phyloP scores from a whole-genome alignment of 1,140 invertebrate genomes.

The Philotrypesis tridentata region DNA sequence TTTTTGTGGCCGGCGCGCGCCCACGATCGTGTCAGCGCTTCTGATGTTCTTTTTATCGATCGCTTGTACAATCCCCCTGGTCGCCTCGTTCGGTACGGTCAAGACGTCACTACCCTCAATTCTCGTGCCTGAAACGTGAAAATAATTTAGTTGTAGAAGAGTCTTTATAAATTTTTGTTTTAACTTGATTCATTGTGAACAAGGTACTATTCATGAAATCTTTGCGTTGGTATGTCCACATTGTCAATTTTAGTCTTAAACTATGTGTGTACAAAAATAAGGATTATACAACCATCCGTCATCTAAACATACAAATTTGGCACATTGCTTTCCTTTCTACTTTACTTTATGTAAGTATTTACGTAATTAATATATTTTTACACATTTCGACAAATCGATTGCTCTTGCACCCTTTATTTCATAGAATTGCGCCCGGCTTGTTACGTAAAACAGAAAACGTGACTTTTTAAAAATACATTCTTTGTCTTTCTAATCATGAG shows the following conservation, averaged over 20 bases:
- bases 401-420: not conserved
- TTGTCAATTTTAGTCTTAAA: not conserved
- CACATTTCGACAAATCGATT: not conserved
- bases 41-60: conserved; percentile 11
- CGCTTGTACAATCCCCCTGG: conserved; percentile 49
- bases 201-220: no score
- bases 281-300: conserved; percentile 5
- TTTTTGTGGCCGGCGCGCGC: not conserved
- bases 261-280: not conserved
- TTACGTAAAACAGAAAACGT: not conserved
- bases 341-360: conserved; percentile 29
- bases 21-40: not conserved
- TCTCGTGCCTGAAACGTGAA: conserved; percentile 57
- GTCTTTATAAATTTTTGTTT: no score
- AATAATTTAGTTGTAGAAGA: not conserved
- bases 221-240: not conserved
- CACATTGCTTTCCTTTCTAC: conserved; percentile 5
- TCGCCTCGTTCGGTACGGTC: conserved; percentile 51
- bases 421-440: not conserved
- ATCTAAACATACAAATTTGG: conserved; percentile 9
- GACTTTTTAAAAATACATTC: no score
- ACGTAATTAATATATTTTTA: conserved; percentile 25
- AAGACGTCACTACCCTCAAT: conserved; percentile 60
- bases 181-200: no score
- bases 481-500: no score